phyloP scores from a whole-genome alignment of 2,797 vertebrate species.

The Lepus townsendii region DNA sequence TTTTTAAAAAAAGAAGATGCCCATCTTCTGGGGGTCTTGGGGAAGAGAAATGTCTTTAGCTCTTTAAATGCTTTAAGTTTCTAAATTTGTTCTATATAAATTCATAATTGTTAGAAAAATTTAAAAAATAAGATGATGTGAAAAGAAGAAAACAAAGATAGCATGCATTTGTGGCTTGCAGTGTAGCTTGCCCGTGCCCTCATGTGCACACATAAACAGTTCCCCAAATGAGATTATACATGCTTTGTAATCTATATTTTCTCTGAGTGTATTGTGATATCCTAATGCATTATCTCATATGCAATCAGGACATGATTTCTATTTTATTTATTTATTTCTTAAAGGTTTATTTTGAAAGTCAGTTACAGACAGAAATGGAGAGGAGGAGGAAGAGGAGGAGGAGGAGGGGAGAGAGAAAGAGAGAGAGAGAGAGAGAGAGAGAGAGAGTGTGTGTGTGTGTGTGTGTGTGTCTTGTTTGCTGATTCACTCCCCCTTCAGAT shows the following conservation, averaged over 20 bases:
- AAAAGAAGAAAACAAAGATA: conserved; percentile 31
- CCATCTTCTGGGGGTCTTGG: background rate
- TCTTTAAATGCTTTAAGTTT: background rate
- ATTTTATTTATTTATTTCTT: too few relatives aligned
- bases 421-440: too few relatives aligned
- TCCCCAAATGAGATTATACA: background rate
- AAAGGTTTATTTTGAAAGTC: too few relatives aligned
- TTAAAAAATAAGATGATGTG: background rate
- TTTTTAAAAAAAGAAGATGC: too few relatives aligned
- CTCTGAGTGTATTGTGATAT: background rate
- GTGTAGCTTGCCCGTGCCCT: background rate
- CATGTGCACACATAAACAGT: background rate
- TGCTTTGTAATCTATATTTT: background rate
- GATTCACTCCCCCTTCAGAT: too few relatives aligned
- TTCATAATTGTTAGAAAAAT: background rate
- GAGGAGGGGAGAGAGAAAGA: too few relatives aligned
- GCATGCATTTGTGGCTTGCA: background rate
- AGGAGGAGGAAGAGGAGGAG: too few relatives aligned
- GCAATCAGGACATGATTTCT: background rate
- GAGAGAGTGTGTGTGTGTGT: too few relatives aligned
- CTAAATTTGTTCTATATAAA: background rate
- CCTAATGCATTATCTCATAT: background rate
- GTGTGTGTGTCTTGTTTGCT: too few relatives aligned
- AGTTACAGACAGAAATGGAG: too few relatives aligned
- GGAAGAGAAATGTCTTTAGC: background rate